Evolutionary conservation across 2,113 vertebrate species (phyloP).

Genomic region (Catagonus wagneri): DNA sequence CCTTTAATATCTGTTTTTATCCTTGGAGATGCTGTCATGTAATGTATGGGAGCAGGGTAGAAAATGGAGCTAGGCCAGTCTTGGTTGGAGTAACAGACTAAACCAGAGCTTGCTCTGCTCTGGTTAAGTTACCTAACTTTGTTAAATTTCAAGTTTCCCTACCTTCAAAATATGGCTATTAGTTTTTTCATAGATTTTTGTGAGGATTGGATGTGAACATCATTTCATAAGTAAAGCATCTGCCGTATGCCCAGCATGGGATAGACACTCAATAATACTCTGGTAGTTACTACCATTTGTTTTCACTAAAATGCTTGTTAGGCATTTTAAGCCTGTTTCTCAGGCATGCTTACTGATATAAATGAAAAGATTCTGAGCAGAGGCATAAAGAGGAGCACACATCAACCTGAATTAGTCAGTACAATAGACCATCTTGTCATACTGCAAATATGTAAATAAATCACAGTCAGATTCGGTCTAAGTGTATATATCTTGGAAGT

Average conservation of each 20-base stretch:
- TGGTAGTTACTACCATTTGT: background rate
- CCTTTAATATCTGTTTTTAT: background rate
- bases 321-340: constrained; percentile 1
- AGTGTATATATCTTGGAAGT: background rate
- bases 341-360: background rate
- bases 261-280: background rate
- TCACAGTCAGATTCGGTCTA: background rate
- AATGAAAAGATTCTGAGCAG: background rate
- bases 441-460: background rate
- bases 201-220: background rate
- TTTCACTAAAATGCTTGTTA: constrained; percentile 36
- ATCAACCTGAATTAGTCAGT: background rate
- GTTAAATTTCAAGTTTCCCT: background rate
- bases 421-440: background rate
- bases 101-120: background rate
- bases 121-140: background rate
- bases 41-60: background rate
- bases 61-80: background rate
- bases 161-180: background rate
- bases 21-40: background rate
- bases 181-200: background rate
- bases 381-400: background rate
- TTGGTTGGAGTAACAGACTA: background rate
- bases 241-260: background rate
- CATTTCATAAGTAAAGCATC: constrained; percentile 12